phyloP scores from a whole-genome alignment of 2,797 vertebrate genomes.

The Caiman crocodilus region DNA sequence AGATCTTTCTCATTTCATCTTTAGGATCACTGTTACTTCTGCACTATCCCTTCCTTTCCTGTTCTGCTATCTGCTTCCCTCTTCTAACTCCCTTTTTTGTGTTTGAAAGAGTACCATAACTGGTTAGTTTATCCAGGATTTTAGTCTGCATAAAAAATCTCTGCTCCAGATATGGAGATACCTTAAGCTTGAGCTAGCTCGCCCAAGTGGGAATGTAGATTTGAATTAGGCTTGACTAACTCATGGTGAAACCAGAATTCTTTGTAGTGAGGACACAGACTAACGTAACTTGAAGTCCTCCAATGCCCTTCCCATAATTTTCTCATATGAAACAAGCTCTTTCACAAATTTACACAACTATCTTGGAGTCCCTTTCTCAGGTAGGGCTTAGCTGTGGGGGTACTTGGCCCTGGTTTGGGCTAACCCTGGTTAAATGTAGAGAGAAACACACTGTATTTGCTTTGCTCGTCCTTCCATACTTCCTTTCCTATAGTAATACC shows the following conservation, averaged over 20 bases:
- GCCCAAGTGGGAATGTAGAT: neutral
- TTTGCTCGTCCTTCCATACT: neutral
- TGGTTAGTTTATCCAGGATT: neutral
- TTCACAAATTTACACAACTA: neutral
- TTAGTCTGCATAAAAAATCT: neutral
- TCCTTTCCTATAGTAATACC: neutral
- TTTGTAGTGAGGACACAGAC: neutral
- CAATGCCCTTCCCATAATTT: neutral
- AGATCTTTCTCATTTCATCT: neutral
- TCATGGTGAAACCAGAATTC: neutral
- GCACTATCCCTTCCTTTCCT: neutral
- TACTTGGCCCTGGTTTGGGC: neutral
- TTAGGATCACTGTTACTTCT: neutral
- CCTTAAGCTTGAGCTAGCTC: too few relatives aligned
- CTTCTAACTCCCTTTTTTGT: too few relatives aligned
- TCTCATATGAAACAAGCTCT: constrained; percentile 6
- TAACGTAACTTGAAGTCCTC: neutral
- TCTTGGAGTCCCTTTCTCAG: neutral
- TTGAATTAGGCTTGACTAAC: neutral
- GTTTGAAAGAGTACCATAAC: neutral
- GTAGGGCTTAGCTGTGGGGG: neutral
- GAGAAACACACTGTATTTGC: neutral
- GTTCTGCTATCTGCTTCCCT: neutral
- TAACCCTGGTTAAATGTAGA: constrained; percentile 8
- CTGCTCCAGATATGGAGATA: neutral